Percentiles rank a stretch among this genome's conserved stretches.
These are phyloP conservation scores for Lycia hirtaria DNA, from an alignment of 2,888 invertebrate species.

Conservation along the genomic window DNA sequence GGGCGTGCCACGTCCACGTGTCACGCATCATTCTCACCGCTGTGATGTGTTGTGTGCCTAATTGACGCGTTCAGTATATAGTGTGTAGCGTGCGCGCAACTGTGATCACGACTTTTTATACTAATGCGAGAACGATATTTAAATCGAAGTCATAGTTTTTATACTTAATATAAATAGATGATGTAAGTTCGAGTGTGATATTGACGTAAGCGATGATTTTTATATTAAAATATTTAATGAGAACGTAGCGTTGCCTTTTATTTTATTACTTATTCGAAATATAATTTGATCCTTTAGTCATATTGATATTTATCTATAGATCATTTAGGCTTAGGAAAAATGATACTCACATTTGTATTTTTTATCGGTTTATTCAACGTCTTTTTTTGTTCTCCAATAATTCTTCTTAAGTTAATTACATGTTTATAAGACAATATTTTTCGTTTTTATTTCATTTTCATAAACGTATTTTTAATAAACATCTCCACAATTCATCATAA, in stretches of 20 bases:
- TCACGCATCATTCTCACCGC: slow-evolving; percentile 25
- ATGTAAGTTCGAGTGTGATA: slow-evolving; percentile 85
- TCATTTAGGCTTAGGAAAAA: slow-evolving; percentile 45
- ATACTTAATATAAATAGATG: slow-evolving; percentile 85
- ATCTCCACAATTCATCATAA: slow-evolving; percentile 83
- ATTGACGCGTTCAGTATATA: slow-evolving; percentile 72
- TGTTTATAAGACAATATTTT: slow-evolving; percentile 85
- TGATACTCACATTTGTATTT: slow-evolving; percentile 74
- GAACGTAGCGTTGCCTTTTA: slow-evolving; percentile 42
- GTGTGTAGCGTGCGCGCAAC: slow-evolving; percentile 76
- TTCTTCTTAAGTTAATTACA: slow-evolving; percentile 85
- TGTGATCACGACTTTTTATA: slow-evolving; percentile 80
- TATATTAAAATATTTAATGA: slow-evolving; percentile 81
- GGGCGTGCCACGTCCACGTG: slow-evolving; percentile 68
- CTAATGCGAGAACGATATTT: slow-evolving; percentile 79
- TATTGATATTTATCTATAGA: no score
- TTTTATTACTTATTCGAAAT: slow-evolving; percentile 24
- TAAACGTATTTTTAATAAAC: slow-evolving; percentile 85
- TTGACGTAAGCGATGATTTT: slow-evolving; percentile 81
- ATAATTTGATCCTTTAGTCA: neutral
- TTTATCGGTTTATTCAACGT: slow-evolving; percentile 85
- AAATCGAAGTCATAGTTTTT: slow-evolving; percentile 85
- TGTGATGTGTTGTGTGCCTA: slow-evolving; percentile 67
- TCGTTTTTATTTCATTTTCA: slow-evolving; percentile 84
- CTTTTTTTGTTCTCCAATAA: slow-evolving; percentile 84